Base-by-base conservation (phyloP, 2,888 invertebrate species). In the Malachius bipustulatus region DNA sequence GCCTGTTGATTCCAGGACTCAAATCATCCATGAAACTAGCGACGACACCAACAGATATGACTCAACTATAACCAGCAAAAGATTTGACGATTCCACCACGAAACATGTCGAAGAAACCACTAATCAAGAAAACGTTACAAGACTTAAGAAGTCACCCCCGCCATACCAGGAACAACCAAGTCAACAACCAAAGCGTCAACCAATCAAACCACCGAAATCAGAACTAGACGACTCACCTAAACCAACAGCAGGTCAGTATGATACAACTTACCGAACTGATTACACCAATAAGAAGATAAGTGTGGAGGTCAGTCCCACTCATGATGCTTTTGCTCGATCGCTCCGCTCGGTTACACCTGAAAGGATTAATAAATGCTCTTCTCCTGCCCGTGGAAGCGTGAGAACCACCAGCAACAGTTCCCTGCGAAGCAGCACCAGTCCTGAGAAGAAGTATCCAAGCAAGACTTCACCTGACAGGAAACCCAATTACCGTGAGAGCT, bases 251-350 rank as follows among this genome's bases (percentile, higher is more conserved):
- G 64, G 56, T 2, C 63, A 72, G 41, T 73, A 74, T 51, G 66
- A 70, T 46, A 74, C 75, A 3, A 75, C 75, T 1, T 75, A 76
- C 45, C 66, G 71, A 47, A 62, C 65, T 26, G 73, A 75, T 46
- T 75, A 63, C 45, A 62, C 64, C 3, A 69, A 65, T 32, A 72
- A 67, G 44, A 56, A 59, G 37, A 69, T 77, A 13, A 75, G 73
- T 44, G 70, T 70, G 26, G 78, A 79, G 36, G 66, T 70, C 48
- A 81, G 80, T 52, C 75, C 82, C 1, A 71, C 79, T 2, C 83
- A 83, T 51, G 76, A 81, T 45, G 80, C 80, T 1, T 83, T 82
- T 66, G 82, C 79, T 0, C 72, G 77, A 37, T 77, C 81, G 3
- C 61, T 83, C 30, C 69, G 83, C 16, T 69, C 77, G 39, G 71